Conservation (phyloP, 2,888 invertebrate species). For the Empis livida region DNA sequence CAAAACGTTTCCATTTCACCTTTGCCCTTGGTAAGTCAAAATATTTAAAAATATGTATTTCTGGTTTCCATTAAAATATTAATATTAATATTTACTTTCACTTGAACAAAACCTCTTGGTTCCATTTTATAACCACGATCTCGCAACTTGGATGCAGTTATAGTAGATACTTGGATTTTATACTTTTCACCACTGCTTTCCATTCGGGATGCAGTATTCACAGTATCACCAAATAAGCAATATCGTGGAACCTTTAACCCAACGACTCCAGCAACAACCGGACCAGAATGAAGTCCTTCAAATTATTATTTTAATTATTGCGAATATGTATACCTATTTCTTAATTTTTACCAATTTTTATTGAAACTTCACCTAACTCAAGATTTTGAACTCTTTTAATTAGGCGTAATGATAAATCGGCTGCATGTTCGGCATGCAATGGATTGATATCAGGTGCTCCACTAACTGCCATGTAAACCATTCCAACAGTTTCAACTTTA, state of each 20-base stretch:
- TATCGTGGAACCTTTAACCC: conserved; percentile 74
- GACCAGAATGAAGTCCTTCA: conserved; percentile 67
- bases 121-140: conserved; percentile 51
- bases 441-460: conserved; percentile 69
- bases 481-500: conserved; percentile 92
- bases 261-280: conserved; percentile 78
- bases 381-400: conserved; percentile 53
- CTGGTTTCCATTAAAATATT: no score
- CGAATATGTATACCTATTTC: no score
- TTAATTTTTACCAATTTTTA: conserved; percentile 44
- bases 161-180: conserved; percentile 62
- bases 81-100: conserved; percentile 58
- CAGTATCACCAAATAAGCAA: conserved; percentile 82
- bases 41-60: neutral
- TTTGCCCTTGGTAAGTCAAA: conserved; percentile 50
- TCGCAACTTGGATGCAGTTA: conserved; percentile 53
- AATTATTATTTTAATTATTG: neutral
- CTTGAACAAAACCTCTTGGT: conserved; percentile 58
- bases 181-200: conserved; percentile 55
- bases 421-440: conserved; percentile 62
- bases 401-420: conserved; percentile 65
- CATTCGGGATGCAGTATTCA: conserved; percentile 86
- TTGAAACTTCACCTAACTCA: conserved; percentile 47
- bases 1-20: conserved; percentile 80
- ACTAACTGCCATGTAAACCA: conserved; percentile 81